Evolutionary conservation across 2,113 vertebrate species (phyloP), one percentile per base, ranked within the genome.

Genomic region (Sinocyclocheilus anshuiensis): DNA sequence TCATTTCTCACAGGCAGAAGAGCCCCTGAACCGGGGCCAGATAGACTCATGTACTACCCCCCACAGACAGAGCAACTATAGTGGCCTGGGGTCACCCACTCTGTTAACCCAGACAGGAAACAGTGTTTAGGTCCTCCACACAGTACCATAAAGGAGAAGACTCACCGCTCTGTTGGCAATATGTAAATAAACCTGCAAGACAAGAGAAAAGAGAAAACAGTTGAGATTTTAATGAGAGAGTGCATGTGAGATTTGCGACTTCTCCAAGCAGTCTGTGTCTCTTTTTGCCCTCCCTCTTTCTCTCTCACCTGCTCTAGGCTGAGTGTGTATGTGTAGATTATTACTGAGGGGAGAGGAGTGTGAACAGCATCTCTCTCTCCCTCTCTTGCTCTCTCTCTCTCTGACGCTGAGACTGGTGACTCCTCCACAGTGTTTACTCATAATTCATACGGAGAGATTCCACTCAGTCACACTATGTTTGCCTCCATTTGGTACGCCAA

Each of bases 401-500:
- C 82, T 77, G 84, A 87, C 82, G 87, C 91, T 86, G 48, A 69
- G 88, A 87, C 87, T 87, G 89, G 91, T 90, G 90, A 89, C 85
- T 86, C 84, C 57, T 81, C 74, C 88, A 91, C 87, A 89, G 89
- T 88, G 87, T 77, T 90, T 90, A 84, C 88, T 87, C 86, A 86
- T 89, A 85, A 80, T 90, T 85, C 87, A 89, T 81, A 85, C 86
- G 50, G 45, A 86, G 80, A 77, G 84, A 88, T 87, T 90, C 57
- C 83, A 61, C 86, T 86, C 89, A 86, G 87, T 91, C 88, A 87
- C 91, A 92, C 92, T 92, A 99, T 99, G 97, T 96, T 99, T 90
- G 96, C 97, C 89, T 99, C 97, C 88, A 98, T 99, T 93, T 98
- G 97, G 96, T 98, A 98, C 88, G 97, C 97, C 93, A 99, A 98